Base-by-base conservation (phyloP, 1,140 invertebrate genomes). In the Diploscapter pachys region DNA sequence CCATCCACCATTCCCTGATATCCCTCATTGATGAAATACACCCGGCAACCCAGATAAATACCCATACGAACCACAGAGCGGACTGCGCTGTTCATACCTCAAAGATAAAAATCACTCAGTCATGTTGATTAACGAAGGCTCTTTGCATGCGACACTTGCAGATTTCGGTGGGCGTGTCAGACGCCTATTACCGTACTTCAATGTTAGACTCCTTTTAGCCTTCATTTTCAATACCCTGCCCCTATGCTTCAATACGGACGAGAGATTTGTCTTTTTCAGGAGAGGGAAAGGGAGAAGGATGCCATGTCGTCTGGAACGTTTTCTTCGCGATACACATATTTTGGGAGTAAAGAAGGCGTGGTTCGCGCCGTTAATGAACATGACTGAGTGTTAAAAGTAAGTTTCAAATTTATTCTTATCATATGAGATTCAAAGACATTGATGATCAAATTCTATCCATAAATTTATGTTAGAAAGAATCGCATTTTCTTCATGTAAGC, bases 1-100 rank as follows among this genome's bases (percentile, higher is more conserved):
- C 97, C 97, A 89, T 99, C 95, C 4, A 99, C 94, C 95, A 99
- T 97, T 52, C 96, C 96, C 88, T 98, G 95, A 83, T 99, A 99
- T 64, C 96, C 96, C 89, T 99, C 96, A 81, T 91, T 91, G 79
- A 99, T 98, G 85, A 98, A 96, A 86, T 92, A 99, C 0, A 98
- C 94, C 88, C 93, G 94, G 85, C 93, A 95, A 48, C 95, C 95
- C 63, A 96, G 87, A 87, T 96, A 97, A 80, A 98, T 92, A 65
- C 94, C 95, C 93, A 98, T 98, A 79, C 97, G 90, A 5, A 99
- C 95, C 5, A 96, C 94, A 69, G 96, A 95, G 76, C 97, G 89
- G 4, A 99, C 94, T 76, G 96, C 95, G 64, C 95, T 93, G 90
- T 99, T 99, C 97, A 99, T 99, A 79, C 97, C 96, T 92, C 81